A percentile compares a stretch with the other conserved stretches of the same genome.
phyloP scores from a whole-genome alignment of 1,140 invertebrate species.

The Triops longicaudatus region DNA sequence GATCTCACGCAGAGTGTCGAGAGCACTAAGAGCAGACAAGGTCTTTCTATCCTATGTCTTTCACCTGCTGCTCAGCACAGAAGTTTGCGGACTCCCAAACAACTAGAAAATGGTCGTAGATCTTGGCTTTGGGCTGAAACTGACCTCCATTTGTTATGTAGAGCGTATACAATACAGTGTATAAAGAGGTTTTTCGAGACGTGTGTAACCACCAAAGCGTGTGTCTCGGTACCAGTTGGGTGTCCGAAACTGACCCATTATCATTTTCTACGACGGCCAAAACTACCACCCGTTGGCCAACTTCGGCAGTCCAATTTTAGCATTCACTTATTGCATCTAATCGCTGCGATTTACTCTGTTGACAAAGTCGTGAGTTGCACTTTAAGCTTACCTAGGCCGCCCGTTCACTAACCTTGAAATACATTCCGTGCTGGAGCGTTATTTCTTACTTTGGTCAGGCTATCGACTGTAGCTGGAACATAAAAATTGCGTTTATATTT shows the following conservation, averaged over 20 bases:
- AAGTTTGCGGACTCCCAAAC: neutral
- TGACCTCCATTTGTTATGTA: neutral
- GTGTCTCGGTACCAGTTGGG: neutral
- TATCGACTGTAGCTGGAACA: no score
- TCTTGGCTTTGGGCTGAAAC: neutral
- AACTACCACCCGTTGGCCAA: no score
- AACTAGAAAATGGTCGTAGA: neutral
- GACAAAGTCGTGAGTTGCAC: neutral
- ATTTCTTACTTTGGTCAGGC: no score
- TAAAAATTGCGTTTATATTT: no score
- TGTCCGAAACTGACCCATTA: neutral
- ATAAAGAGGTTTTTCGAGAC: no score
- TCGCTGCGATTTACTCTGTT: neutral
- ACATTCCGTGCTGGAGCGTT: no score
- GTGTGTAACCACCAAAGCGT: neutral
- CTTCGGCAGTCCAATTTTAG: no score
- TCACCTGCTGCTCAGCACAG: neutral
- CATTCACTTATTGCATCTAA: no score
- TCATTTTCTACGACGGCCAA: neutral
- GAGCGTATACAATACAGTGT: neutral
- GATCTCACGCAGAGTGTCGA: neutral
- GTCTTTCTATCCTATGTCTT: neutral
- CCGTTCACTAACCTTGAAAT: neutral
- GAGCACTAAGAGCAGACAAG: neutral
- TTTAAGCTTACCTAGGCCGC: neutral